Evolutionary conservation across 2,888 invertebrate genomes (phyloP), one percentile per base, ranked within the genome.

Genomic region (Tachina lurida): DNA sequence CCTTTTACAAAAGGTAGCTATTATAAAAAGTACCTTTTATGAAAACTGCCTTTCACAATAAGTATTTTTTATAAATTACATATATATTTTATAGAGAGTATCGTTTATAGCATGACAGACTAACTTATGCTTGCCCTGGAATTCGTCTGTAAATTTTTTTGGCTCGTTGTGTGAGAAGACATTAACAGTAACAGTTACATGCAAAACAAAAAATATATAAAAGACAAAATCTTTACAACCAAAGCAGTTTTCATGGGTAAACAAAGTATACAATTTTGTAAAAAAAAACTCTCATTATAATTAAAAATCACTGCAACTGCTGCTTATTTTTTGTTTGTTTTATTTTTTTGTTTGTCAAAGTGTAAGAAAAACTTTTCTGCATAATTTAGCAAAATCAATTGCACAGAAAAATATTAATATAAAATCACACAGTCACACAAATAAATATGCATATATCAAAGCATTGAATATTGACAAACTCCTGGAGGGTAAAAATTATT

Each of bases 371-470:
- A 31, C 13, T 13, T 62, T 70, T 70, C 78, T 70, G 62, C 78
- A 62, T 70, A 78, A 78, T 79, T 79, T 71, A 79, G 56, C 79
- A 62, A 62, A 78, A 78, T 70, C 78, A 78, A 78, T 78, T 62
- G 68, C 15, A 31, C n/a, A 43, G 8, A 58, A 45, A 47, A 54
- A 54, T 19, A 68, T 22, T 49, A 22, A n/a, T 8, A 58, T 31
- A 5, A 19, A 68, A 68, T 8, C 10, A 68, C 3, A 54, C 17
- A 54, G 10, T 31, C 4, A 68, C 41, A 52, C n/a, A 54, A 67
- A 67, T 67, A 58, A 58, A 39, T 67, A 31, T 41, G 13, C 9
- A 17, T 31, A 31, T 7, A 5, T 31, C 31, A 31, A 3, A 31
- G 31, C 7, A 67, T 10, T 10, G 22, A 67, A 13, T 39, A 31